phyloP scores from a whole-genome alignment of 2,888 invertebrate genomes.

The Pseudococcus jackbeardsleyi region DNA sequence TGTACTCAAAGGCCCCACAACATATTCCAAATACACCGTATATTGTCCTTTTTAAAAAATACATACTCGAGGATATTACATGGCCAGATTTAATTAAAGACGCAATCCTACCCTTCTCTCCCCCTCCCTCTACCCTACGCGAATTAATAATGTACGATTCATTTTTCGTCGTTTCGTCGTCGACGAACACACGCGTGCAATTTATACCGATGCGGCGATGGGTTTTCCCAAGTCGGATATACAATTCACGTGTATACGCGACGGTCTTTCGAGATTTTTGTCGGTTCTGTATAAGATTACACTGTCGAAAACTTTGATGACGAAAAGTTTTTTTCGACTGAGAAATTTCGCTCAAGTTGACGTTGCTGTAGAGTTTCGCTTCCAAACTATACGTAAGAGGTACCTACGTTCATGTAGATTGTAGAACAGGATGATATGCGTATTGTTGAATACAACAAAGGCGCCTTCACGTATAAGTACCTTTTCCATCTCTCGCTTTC shows the following conservation, averaged over 20 bases:
- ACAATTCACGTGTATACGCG: neutral
- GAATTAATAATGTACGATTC: constrained; percentile 13
- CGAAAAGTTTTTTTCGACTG: constrained; percentile 2
- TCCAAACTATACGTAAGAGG: neutral
- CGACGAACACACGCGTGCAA: neutral
- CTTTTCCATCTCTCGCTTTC: neutral
- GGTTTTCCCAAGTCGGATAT: constrained; percentile 44
- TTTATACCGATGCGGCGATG: constrained; percentile 1
- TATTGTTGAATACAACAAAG: neutral
- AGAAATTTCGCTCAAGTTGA: neutral
- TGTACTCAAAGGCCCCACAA: neutral
- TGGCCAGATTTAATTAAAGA: constrained; percentile 12
- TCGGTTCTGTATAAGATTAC: neutral
- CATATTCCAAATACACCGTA: neutral
- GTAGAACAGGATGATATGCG: neutral
- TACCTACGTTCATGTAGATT: no score
- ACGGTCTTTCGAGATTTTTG: constrained; percentile 17
- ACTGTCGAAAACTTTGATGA: constrained; percentile 25
- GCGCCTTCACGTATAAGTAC: no score
- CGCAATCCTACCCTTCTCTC: neutral
- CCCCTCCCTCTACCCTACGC: neutral
- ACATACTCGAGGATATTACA: neutral
- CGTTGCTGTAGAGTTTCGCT: neutral
- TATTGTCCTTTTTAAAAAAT: constrained; percentile 4
- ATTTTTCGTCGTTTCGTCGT: neutral